Base-by-base conservation (phyloP, 2,888 invertebrate genomes). In the Drosophila meridiana region DNA sequence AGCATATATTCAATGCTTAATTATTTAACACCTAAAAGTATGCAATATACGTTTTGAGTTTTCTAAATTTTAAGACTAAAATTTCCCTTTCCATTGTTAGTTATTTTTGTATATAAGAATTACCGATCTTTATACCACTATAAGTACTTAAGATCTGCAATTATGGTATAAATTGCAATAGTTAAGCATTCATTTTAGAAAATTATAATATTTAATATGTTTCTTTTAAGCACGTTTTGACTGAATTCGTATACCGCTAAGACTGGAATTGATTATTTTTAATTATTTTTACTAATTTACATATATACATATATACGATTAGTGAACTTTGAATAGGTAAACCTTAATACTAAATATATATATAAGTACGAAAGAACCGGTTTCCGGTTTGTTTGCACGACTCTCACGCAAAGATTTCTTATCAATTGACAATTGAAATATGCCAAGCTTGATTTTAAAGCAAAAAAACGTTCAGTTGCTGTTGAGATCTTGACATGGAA, bases 401-500 rank as follows among this genome's bases (percentile, higher is more conserved):
- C 52, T 58, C 70, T 63, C 60, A 42, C 32, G 9, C 14, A 40
- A 58, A 53, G 60, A 62, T 52, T 32, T 60, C 68, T 78, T 78
- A 80, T 78, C 78, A 78, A 63, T 76, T 64, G 53, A 14, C 36
- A 13, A 38, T 34, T 59, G 32, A 4, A 28, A 48, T 38, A 40
- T 43, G 67, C 42, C 53, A 13, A 57, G 40, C 8, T 43, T 20
- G 53, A 58, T 6, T 63, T 45, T 20, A 56, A 52, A 75, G 50
- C 53, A 34, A 63, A 36, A 38, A 30, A 60, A 56, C 47, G 55
- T 50, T 78, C 67, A 78, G 76, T 78, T 47, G 58, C 53, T 30
- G 43, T 53, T 72, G 14, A 55, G 34, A 62, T 62, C 59, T 50
- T 26, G 36, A 47, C 20, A 32, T 36, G 56, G 5, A 57, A 52